Conservation (phyloP, 2,888 invertebrate genomes). For the Alloplasta piceator region DNA sequence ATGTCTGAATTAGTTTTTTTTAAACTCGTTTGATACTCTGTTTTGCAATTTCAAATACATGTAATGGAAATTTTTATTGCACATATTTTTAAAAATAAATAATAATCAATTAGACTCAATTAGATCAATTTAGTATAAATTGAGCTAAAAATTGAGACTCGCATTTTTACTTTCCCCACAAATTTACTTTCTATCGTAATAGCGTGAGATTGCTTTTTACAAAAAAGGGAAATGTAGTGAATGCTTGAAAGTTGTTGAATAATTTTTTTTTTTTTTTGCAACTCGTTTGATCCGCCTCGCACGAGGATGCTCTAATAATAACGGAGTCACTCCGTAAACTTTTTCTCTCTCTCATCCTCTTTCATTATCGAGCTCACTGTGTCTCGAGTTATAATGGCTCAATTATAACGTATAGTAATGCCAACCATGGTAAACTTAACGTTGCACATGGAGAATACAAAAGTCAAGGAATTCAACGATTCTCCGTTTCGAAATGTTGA, state of each 20-base stretch:
- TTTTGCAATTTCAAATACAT: too few species aligned
- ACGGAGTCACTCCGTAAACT: constrained; percentile 35
- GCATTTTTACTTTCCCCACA: too few species aligned
- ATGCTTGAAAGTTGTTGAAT: constrained; percentile 5
- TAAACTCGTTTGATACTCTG: too few species aligned
- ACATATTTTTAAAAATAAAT: too few species aligned
- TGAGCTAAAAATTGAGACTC: too few species aligned
- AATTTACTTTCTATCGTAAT: too few species aligned
- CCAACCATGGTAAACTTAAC: background rate
- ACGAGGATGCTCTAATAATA: constrained; percentile 44
- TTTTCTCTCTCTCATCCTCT: constrained; percentile 32
- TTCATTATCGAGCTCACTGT: constrained; percentile 63
- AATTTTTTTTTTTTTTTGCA: constrained; percentile 27
- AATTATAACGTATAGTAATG: constrained; percentile 49
- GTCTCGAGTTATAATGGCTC: constrained; percentile 61
- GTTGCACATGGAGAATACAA: constrained; percentile 13
- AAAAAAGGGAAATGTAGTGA: constrained; percentile 7
- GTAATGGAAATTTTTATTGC: too few species aligned
- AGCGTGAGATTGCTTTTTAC: too few species aligned
- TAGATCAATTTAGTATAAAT: too few species aligned
- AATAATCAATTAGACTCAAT: too few species aligned
- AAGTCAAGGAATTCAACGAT: constrained; percentile 45
- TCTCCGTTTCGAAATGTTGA: constrained; percentile 56
- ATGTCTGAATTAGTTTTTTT: too few species aligned
- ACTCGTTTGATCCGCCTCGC: constrained; percentile 40